Conservation (phyloP, 2,113 vertebrate genomes). For the Ciconia maguari region DNA sequence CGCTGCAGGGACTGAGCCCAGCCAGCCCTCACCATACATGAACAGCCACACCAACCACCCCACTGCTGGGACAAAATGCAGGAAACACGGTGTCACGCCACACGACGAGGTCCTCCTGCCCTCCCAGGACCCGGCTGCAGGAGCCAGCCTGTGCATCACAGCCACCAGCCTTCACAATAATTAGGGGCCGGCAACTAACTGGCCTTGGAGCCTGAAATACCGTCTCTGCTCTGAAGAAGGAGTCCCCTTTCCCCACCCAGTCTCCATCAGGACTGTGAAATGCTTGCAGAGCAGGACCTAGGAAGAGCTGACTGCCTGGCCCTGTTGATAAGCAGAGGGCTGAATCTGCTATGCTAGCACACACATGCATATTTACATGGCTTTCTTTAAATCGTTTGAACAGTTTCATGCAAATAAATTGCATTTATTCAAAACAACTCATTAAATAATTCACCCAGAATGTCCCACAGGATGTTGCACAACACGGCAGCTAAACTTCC, state of each 20-base stretch:
- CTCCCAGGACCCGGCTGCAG: background rate
- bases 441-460: background rate
- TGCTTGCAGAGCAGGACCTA: background rate
- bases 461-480: background rate
- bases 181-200: fast-evolving
- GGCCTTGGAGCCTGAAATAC: fast-evolving
- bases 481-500: background rate
- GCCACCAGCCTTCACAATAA: background rate
- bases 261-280: background rate
- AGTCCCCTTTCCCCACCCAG: background rate
- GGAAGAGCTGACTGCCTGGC: background rate
- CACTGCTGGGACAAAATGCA: fast-evolving
- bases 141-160: background rate
- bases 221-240: background rate
- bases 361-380: fast-evolving
- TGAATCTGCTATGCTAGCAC: fast-evolving
- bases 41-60: background rate
- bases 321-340: background rate
- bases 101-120: background rate
- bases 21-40: fast-evolving
- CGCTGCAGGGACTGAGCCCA: background rate
- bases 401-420: background rate
- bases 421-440: background rate
- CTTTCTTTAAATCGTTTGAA: background rate
- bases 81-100: fast-evolving